Evolutionary conservation across 2,113 vertebrate genomes (phyloP).

Genomic region (Lophura nycthemera): DNA sequence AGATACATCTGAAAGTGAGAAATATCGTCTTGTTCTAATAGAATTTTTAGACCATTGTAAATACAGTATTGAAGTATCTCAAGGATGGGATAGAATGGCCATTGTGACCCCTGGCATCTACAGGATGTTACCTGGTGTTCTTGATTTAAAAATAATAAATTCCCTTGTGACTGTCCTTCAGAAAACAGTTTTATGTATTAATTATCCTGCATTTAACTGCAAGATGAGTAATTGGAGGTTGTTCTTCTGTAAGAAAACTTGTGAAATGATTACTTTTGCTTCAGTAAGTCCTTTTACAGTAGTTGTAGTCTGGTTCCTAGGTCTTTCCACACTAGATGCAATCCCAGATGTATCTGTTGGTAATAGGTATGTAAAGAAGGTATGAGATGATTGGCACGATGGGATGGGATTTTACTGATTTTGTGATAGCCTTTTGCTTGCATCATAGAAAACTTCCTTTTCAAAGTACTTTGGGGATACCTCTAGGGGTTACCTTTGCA

Average conservation of each 20-base stretch:
- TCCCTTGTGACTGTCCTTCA: neutral
- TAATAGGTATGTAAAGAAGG: neutral
- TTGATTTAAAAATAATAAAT: neutral
- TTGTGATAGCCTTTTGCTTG: neutral
- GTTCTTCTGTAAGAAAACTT: neutral
- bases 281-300: neutral
- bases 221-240: neutral
- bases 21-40: neutral
- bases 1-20: neutral
- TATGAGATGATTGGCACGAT: neutral
- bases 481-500: neutral
- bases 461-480: neutral
- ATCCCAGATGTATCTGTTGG: too few relatives aligned
- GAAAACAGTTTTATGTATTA: neutral
- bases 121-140: neutral
- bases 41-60: neutral
- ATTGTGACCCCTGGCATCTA: neutral
- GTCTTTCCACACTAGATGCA: neutral
- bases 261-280: neutral
- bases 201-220: neutral
- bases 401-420: neutral
- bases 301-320: neutral
- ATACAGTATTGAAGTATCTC: neutral
- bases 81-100: neutral
- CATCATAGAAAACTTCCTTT: neutral